These are phyloP conservation scores for Flexamia atlantica DNA, from an alignment of 2,888 invertebrate species.

Conservation along the genomic window DNA sequence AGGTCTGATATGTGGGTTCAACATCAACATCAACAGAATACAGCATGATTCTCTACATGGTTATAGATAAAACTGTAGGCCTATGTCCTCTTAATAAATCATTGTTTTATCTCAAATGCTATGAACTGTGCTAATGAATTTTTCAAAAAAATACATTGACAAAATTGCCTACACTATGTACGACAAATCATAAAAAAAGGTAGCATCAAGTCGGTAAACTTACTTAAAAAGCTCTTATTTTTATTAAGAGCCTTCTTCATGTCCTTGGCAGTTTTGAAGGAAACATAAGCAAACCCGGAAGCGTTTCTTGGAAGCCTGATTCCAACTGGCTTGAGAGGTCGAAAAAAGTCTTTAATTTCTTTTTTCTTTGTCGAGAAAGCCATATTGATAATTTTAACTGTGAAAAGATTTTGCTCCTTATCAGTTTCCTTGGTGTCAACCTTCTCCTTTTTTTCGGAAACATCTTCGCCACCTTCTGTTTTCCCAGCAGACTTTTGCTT, in stretches of 20 bases:
- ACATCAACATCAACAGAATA: too few species aligned
- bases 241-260: slow-evolving; percentile 88
- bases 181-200: too few species aligned
- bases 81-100: too few species aligned
- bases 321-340: slow-evolving; percentile 87
- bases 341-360: slow-evolving; percentile 91
- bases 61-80: too few species aligned
- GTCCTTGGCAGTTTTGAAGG: slow-evolving; percentile 90
- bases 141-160: too few species aligned
- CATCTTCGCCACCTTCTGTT: slow-evolving; percentile 62
- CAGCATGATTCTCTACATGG: too few species aligned
- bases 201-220: slow-evolving; percentile 68
- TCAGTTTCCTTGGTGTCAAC: slow-evolving; percentile 73
- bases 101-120: too few species aligned
- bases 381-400: slow-evolving; percentile 87
- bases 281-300: slow-evolving; percentile 94
- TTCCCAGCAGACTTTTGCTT: slow-evolving; percentile 69
- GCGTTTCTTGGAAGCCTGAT: slow-evolving; percentile 87
- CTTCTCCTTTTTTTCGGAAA: slow-evolving; percentile 43
- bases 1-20: too few species aligned
- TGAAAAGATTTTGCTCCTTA: slow-evolving; percentile 77
- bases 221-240: slow-evolving; percentile 91
- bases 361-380: slow-evolving; percentile 89
- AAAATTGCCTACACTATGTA: too few species aligned
- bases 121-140: too few species aligned